Conservation (phyloP, 2,888 invertebrate genomes). For the Hirtodrosophila trivittata region DNA sequence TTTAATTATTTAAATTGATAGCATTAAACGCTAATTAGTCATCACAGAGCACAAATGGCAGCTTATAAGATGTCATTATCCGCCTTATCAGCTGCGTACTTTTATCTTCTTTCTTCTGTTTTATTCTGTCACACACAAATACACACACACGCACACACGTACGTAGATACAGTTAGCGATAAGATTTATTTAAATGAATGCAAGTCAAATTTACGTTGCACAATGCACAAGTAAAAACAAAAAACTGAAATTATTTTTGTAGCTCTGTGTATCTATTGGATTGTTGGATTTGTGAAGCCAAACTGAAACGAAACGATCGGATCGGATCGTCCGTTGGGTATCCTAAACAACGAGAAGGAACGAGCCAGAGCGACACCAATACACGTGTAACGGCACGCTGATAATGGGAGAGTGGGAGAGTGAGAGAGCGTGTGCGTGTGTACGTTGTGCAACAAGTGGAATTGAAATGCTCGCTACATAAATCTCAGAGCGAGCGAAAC, state of each 20-base stretch:
- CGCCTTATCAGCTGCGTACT: slow-evolving; percentile 35
- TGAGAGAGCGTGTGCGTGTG: slow-evolving; percentile 24
- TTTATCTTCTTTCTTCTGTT: slow-evolving; percentile 22
- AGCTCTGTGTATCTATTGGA: slow-evolving; percentile 81
- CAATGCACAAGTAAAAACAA: slow-evolving; percentile 54
- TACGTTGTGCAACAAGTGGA: slow-evolving; percentile 66
- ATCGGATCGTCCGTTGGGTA: slow-evolving; percentile 70
- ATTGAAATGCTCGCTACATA: slow-evolving; percentile 46
- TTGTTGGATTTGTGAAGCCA: slow-evolving; percentile 80
- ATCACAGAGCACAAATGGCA: slow-evolving; percentile 49
- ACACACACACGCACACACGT: slow-evolving; percentile 9
- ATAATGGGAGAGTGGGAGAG: slow-evolving; percentile 31
- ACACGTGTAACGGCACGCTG: slow-evolving; percentile 22
- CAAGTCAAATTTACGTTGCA: slow-evolving; percentile 48
- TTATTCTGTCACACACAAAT: slow-evolving; percentile 3
- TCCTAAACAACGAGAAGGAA: slow-evolving; percentile 78
- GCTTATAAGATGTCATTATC: slow-evolving; percentile 36
- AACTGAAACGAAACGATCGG: slow-evolving; percentile 83
- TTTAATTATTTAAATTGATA: slow-evolving; percentile 28
- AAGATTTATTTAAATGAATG: slow-evolving; percentile 60
- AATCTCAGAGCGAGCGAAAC: slow-evolving; percentile 63
- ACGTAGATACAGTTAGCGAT: too few relatives aligned
- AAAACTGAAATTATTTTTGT: slow-evolving; percentile 51
- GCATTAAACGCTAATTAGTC: slow-evolving; percentile 57
- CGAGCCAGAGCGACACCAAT: slow-evolving; percentile 56